These are phyloP conservation scores for Otolemur crassicaudatus DNA, from an alignment of 2,797 vertebrate species.

Conservation along the genomic window DNA sequence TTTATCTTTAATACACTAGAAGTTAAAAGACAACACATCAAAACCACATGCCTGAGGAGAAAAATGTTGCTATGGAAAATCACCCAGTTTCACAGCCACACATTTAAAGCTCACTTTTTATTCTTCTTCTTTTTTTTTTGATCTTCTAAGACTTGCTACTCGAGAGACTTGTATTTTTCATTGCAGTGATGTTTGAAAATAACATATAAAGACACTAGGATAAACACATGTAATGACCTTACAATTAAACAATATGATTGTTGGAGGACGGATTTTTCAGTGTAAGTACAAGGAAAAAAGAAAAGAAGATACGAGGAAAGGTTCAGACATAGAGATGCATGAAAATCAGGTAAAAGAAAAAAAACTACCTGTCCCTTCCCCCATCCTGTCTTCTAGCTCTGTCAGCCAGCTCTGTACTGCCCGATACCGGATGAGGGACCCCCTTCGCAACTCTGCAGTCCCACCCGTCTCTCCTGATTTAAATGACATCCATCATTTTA, in stretches of 20 bases:
- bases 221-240: conserved; percentile 23
- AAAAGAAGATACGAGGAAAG: not conserved
- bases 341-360: not conserved
- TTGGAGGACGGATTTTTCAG: not conserved
- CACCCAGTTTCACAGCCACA: conserved; percentile 29
- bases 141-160: conserved; percentile 28
- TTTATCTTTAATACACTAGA: conserved; percentile 73
- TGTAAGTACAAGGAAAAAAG: not conserved
- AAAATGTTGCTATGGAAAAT: conserved; percentile 61
- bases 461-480: not conserved
- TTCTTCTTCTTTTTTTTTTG: conserved; percentile 48
- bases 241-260: conserved; percentile 30
- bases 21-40: conserved; percentile 73
- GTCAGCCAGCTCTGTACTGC: not conserved
- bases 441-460: not conserved
- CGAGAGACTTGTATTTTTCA: conserved; percentile 36
- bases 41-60: conserved; percentile 58
- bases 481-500: not conserved
- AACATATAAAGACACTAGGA: conserved; percentile 28
- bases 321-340: not conserved
- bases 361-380: not conserved
- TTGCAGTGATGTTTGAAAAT: conserved; percentile 51
- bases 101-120: conserved; percentile 54
- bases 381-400: not conserved
- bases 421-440: not conserved